Evolutionary conservation across 2,113 vertebrate species (phyloP).

Genomic region (Scopus umbretta): DNA sequence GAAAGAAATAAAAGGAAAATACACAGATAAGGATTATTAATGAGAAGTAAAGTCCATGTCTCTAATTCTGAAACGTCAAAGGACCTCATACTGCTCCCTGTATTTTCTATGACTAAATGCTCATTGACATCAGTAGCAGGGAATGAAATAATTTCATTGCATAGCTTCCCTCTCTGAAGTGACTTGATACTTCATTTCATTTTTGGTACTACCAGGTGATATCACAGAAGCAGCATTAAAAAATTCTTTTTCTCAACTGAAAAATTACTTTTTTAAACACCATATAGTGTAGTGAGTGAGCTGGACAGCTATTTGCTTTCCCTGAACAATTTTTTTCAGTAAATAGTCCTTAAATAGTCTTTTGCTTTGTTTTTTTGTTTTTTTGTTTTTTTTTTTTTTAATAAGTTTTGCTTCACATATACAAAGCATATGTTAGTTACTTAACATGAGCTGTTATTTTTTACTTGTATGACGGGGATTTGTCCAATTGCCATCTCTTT

Average conservation of each 20-base stretch:
- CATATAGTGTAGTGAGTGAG: background rate
- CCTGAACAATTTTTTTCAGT: background rate
- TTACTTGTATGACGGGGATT: background rate
- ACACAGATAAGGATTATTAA: background rate
- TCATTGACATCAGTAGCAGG: background rate
- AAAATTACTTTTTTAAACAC: background rate
- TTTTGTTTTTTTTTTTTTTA: background rate
- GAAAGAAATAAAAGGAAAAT: background rate
- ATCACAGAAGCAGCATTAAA: background rate
- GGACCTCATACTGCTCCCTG: background rate
- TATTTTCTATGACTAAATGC: background rate
- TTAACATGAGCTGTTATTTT: background rate
- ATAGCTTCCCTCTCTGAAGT: background rate
- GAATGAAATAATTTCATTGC: background rate
- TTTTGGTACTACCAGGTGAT: background rate
- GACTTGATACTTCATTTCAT: background rate
- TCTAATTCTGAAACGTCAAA: background rate
- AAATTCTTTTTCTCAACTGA: background rate
- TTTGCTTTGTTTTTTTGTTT: background rate
- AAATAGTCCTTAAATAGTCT: too few species aligned
- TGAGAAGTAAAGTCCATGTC: background rate
- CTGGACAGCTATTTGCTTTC: background rate
- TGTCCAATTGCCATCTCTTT: background rate
- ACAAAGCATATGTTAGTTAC: background rate
- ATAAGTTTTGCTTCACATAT: background rate